A percentile compares a stretch with the other conserved stretches of the same genome.
Evolutionary conservation across 2,113 vertebrate species (phyloP).

Genomic region (Chelonoidis abingdonii): DNA sequence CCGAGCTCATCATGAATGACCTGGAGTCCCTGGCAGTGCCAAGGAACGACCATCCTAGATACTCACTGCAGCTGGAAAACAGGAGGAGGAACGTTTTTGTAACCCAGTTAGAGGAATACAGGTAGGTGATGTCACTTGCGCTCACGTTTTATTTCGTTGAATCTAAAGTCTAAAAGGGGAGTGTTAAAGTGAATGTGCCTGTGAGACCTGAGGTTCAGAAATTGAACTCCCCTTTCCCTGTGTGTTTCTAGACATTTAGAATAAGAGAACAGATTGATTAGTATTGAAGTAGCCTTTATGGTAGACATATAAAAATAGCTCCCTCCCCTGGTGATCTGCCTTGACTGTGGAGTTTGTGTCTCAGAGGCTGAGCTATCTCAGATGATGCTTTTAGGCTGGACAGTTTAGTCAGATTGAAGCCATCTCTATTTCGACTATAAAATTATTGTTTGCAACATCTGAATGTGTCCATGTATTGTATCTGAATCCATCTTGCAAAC

Average conservation of each 20-base stretch:
- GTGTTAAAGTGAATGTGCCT: not conserved
- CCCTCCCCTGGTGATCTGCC: not conserved
- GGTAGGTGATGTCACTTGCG: constrained; percentile 51
- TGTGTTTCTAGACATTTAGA: not conserved
- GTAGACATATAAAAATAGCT: not conserved
- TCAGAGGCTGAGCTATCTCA: not conserved
- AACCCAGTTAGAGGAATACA: constrained; percentile 77
- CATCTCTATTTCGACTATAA: not conserved
- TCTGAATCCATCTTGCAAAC: constrained; percentile 16
- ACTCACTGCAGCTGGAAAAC: constrained; percentile 74
- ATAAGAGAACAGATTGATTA: not conserved
- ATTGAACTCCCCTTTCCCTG: not conserved
- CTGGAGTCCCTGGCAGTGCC: not conserved
- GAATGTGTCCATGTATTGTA: not conserved
- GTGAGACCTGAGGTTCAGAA: not conserved
- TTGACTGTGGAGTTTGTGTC: not conserved
- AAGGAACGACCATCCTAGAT: constrained; percentile 41
- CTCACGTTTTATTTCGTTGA: not conserved
- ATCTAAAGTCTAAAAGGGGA: not conserved
- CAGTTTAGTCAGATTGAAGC: not conserved
- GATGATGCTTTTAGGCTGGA: not conserved
- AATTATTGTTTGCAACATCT: not conserved
- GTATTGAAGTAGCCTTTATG: not conserved
- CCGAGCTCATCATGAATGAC: not conserved
- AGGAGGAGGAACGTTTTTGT: constrained; percentile 79